These are phyloP conservation scores for Pyxicephalus adspersus DNA, from an alignment of 2,113 vertebrate species.

Conservation along the genomic window DNA sequence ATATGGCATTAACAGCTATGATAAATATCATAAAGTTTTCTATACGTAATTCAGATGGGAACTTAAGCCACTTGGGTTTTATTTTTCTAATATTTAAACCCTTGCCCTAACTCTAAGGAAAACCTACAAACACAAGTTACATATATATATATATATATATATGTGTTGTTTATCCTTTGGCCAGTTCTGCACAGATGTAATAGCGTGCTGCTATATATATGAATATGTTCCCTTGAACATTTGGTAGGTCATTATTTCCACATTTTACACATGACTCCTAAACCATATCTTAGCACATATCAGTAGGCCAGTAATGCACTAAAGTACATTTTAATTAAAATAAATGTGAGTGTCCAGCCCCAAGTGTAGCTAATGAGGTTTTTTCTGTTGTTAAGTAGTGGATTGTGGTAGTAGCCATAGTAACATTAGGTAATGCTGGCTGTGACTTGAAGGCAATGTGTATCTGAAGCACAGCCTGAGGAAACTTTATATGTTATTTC, in stretches of 20 bases:
- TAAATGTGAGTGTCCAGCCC: not conserved
- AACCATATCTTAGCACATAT: slow-evolving; percentile 1
- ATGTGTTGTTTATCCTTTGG: too few relatives aligned
- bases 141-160: too few relatives aligned
- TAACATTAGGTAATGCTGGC: slow-evolving; percentile 20
- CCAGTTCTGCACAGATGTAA: too few relatives aligned
- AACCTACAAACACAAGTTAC: too few relatives aligned
- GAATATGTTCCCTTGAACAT: not conserved
- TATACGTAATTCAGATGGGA: too few relatives aligned
- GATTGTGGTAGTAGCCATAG: slow-evolving; percentile 26
- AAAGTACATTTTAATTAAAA: slow-evolving; percentile 38
- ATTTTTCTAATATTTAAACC: too few relatives aligned
- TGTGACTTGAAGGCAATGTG: slow-evolving; percentile 3
- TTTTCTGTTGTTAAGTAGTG: slow-evolving; percentile 21
- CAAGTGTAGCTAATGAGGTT: slow-evolving; percentile 19
- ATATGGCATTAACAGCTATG: too few relatives aligned
- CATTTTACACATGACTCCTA: not conserved
- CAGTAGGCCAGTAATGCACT: not conserved
- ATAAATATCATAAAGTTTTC: too few relatives aligned
- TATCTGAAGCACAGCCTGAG: not conserved
- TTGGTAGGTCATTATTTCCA: slow-evolving; percentile 8
- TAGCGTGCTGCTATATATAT: not conserved
- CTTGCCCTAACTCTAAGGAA: too few relatives aligned
- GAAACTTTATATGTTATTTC: slow-evolving; percentile 21
- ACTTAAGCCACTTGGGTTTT: too few relatives aligned